These are phyloP conservation scores for Microtus obscurus DNA, from an alignment of 2,797 vertebrate genomes.

Conservation along the genomic window DNA sequence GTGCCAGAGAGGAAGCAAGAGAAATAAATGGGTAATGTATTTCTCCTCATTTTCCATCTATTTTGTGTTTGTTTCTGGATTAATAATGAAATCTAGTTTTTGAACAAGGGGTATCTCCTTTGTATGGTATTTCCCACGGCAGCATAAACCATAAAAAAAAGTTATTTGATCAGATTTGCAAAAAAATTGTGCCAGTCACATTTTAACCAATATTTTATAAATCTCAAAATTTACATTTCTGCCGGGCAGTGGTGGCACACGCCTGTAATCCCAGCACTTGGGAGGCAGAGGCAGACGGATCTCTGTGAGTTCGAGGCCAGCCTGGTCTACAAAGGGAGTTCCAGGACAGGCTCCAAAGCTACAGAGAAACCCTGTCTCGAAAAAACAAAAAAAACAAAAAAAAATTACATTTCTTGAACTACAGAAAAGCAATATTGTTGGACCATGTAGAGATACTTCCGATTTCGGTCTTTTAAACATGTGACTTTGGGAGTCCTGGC, in stretches of 20 bases:
- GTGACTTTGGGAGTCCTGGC: background rate
- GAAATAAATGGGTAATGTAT: background rate
- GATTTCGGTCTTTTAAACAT: constrained; percentile 2
- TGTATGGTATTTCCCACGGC: constrained; percentile 25
- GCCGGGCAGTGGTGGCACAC: no score
- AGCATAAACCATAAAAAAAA: background rate
- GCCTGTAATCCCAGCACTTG: no score
- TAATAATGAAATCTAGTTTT: constrained; percentile 17
- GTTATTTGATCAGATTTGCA: constrained; percentile 5
- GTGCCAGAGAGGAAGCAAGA: background rate
- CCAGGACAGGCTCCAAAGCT: no score
- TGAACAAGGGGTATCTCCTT: background rate
- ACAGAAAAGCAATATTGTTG: background rate
- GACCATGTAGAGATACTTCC: background rate
- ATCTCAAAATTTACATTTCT: constrained; percentile 29
- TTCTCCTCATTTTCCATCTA: background rate
- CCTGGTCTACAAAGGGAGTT: no score
- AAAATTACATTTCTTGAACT: background rate
- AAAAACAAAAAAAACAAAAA: no score
- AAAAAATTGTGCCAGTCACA: background rate
- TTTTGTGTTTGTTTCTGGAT: constrained; percentile 35
- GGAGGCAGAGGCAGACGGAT: no score
- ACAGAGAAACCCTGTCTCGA: no score
- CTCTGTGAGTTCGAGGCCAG: no score
- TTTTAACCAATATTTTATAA: background rate